Evolutionary conservation across 2,888 invertebrate genomes (phyloP), one percentile per base, ranked within the genome.

Genomic region (Tholera decimalis): DNA sequence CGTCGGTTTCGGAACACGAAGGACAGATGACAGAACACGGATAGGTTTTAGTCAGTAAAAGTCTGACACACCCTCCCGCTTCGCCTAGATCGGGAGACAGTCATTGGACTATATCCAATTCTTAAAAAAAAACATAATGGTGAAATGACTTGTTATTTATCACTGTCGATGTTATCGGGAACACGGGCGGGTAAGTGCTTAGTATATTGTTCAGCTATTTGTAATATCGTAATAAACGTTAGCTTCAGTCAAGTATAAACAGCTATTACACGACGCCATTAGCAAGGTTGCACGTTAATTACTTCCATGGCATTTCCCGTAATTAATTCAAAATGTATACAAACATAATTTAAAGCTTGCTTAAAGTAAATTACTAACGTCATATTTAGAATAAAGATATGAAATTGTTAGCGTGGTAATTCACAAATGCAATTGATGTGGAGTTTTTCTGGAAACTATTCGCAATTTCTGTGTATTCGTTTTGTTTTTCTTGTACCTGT

Each of bases 271-370:
- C 11, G 22, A 53, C 18, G 13, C 26, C 39, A 39, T 54, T 58
- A 72, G 9, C 8, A 54, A 50, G 28, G 33, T 55, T 35, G 47
- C 37, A 59, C 33, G 20, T 37, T 64, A 55, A 64, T 72, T 64
- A 59, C 53, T 28, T 20, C 15, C 41, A 47, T 41, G 8, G 41
- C 11, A 11, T 37, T 46, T 55, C 35, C 15, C 22, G 44, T 22
- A 33, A 54, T 58, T 39, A 50, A 57, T 63, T 37, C 11, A 26
- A 47, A 59, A 20, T n/a, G n/a, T 41, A 20, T n/a, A 9, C 20
- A 20, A 6, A 4, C 11, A 28, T 24, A 67, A 44, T 51, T 28
- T 46, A 22, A 7, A 13, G 22, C 2, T 56, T 28, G 43, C 18
- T 35, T 20, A 46, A 33, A 47, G 11, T 53, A 33, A 56, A 57